A percentile compares a stretch with the other conserved stretches of the same genome.
These are phyloP conservation scores for Eubasilissa regina DNA, from an alignment of 1,140 invertebrate species.

Conservation along the genomic window DNA sequence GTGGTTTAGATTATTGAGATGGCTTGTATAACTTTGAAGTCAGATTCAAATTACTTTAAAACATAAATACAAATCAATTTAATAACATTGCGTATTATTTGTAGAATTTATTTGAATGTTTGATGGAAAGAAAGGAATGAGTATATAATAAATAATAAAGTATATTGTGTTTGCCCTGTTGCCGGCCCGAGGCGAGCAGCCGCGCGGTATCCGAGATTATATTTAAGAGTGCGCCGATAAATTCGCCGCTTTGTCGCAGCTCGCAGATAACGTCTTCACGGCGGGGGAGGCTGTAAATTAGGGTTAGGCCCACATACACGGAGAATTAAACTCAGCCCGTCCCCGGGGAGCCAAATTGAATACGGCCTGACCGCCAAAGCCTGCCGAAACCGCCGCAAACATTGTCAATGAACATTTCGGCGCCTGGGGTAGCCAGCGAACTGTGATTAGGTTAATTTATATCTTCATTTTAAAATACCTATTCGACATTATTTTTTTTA, in stretches of 20 bases:
- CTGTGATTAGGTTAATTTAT: conserved; percentile 24
- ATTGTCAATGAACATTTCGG: conserved; percentile 36
- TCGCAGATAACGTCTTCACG: conserved; percentile 49
- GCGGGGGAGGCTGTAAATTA: conserved; percentile 55
- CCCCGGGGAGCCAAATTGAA: conserved; percentile 50
- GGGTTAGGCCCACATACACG: conserved; percentile 56
- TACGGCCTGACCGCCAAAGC: conserved; percentile 32
- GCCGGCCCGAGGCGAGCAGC: neutral
- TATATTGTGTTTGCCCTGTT: too few relatives aligned
- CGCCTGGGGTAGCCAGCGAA: conserved; percentile 2
- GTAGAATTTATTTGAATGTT: too few relatives aligned
- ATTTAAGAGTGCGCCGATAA: conserved; percentile 56
- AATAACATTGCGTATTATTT: too few relatives aligned
- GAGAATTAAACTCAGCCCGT: conserved; percentile 53
- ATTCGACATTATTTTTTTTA: too few relatives aligned
- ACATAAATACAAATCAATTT: too few relatives aligned
- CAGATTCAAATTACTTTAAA: too few relatives aligned
- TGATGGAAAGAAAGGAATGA: too few relatives aligned
- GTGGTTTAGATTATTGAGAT: too few relatives aligned
- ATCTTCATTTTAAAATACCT: neutral
- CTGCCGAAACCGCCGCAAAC: conserved; percentile 12
- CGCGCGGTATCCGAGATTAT: conserved; percentile 25
- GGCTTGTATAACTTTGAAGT: too few relatives aligned
- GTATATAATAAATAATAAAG: too few relatives aligned
- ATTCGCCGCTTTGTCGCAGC: conserved; percentile 56